phyloP scores from a whole-genome alignment of 2,797 vertebrate species.

The Pseudomugil tenellus region DNA sequence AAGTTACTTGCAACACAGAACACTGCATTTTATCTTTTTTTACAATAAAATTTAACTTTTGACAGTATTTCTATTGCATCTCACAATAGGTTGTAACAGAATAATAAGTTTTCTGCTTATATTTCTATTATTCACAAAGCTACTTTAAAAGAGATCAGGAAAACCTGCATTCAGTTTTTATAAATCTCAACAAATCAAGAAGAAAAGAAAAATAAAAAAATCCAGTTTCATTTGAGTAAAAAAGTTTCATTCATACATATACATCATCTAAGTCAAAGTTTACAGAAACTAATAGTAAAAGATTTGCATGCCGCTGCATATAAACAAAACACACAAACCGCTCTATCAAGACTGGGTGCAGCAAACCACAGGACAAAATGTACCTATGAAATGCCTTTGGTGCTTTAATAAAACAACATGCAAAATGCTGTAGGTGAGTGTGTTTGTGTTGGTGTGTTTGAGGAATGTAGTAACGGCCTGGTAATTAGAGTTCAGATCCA shows the following conservation, averaged over 20 bases:
- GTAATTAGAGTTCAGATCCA: constrained; percentile 74
- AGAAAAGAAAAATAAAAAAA: neutral
- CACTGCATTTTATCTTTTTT: neutral
- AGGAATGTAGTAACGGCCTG: constrained; percentile 72
- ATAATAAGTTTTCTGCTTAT: no score
- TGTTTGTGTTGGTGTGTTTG: constrained; percentile 57
- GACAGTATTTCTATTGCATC: neutral
- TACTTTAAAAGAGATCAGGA: neutral
- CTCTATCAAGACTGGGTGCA: constrained; percentile 40
- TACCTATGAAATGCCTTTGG: constrained; percentile 13
- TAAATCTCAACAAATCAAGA: neutral
- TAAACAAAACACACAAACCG: constrained; percentile 21
- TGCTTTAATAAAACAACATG: constrained; percentile 29
- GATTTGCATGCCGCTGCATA: neutral
- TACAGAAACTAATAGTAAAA: neutral
- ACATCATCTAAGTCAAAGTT: neutral
- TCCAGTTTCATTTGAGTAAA: neutral
- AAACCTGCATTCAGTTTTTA: no score
- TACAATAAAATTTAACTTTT: neutral
- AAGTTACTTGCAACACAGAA: neutral
- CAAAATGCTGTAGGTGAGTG: constrained; percentile 17
- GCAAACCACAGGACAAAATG: constrained; percentile 52
- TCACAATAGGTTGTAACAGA: neutral
- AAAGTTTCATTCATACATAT: neutral
- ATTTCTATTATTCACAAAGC: neutral